Evolutionary conservation across 1,140 invertebrate genomes (phyloP), one percentile per base, ranked within the genome.

Genomic region (Orchesella cincta): DNA sequence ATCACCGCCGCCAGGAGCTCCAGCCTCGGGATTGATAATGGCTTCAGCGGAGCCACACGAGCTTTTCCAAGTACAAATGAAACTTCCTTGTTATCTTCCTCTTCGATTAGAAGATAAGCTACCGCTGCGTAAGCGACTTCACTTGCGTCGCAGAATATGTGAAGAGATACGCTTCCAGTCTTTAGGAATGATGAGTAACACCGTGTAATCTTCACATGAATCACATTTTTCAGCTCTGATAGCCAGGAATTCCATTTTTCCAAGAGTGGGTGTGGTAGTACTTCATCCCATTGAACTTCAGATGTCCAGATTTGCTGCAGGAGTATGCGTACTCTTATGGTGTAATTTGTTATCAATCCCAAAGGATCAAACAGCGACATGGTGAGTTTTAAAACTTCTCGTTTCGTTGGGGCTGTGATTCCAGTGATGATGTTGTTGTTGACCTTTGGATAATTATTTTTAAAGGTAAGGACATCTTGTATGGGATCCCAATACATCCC

Each of bases 1-100:
- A 84, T 67, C 1, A 82, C 51, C 1, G 84, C 84, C 28, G 82
- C 85, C 34, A 75, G 79, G 0, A 85, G 78, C 77, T 85, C 85
- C 18, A 81, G 35, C 26, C 84, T 20, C 0, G 84, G 85, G 39
- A 85, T 84, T 0, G 83, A 77, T 0, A 82, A 64, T 31, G 67
- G 34, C 73, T 82, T 81, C 0, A 81, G 23, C 12, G 85, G 85
- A n/a, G 82, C 51, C 2, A 85, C 82, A 54, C 83, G 70, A 12
- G 83, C 72, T 67, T 84, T 85, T 1, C 82, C 81, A 31, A 81
- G 71, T 0, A 84, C 72, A 46, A 85, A 80, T 8, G 73, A 31
- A 1, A 78, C 72, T 0, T 74, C 23, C 0, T 74, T 57, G 0
- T 1, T 57, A 1, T 73, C 34, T 1, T 35, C 46, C 14, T 28